These are phyloP conservation scores for Aphelenchoides bicaudatus DNA, from an alignment of 2,888 invertebrate species.

Conservation along the genomic window DNA sequence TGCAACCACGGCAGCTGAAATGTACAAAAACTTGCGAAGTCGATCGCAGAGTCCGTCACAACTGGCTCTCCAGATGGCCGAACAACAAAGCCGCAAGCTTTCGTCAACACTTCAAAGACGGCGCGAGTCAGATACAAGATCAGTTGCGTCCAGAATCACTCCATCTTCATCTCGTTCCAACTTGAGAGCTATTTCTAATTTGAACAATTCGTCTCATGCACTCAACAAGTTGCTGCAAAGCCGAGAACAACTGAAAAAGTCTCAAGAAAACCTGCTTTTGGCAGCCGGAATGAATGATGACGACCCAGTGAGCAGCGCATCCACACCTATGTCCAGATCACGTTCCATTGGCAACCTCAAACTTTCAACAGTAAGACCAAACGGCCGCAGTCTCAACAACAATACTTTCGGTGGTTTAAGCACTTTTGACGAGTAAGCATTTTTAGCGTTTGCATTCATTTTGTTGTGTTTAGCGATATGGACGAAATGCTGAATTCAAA, in stretches of 20 bases:
- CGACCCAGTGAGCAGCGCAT: not conserved
- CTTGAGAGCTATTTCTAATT: slow-evolving; percentile 23
- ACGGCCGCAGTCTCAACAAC: not conserved
- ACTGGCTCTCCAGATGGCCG: slow-evolving; percentile 34
- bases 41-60: slow-evolving; percentile 40
- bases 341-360: slow-evolving; percentile 42
- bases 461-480: no score
- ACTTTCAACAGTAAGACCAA: slow-evolving; percentile 11
- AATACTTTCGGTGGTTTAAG: slow-evolving; percentile 5
- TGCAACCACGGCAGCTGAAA: slow-evolving; percentile 5
- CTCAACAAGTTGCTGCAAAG: slow-evolving; percentile 31
- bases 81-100: slow-evolving; percentile 15
- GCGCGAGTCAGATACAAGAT: slow-evolving; percentile 26
- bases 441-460: no score
- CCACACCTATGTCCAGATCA: slow-evolving; percentile 29
- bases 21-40: slow-evolving; percentile 22
- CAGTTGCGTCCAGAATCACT: slow-evolving; percentile 19
- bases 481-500: no score
- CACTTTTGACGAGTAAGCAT: not conserved
- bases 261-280: slow-evolving; percentile 36
- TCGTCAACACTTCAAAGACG: slow-evolving; percentile 16
- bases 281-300: slow-evolving; percentile 10
- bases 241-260: slow-evolving; percentile 37
- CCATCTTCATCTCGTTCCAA: slow-evolving; percentile 33
- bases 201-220: slow-evolving; percentile 27